Conservation (phyloP, 2,888 invertebrate genomes). For the Escarpia spicata region DNA sequence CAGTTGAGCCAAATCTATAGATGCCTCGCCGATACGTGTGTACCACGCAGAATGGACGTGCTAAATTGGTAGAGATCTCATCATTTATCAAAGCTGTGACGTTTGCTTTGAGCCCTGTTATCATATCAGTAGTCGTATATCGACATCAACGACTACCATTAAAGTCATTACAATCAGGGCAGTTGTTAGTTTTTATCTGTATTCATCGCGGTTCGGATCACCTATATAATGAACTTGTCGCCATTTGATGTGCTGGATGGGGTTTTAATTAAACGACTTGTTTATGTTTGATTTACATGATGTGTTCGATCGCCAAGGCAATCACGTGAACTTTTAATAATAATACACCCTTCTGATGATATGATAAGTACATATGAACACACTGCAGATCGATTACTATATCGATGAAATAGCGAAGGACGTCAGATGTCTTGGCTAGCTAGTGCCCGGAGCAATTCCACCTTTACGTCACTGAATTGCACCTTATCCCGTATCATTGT, state of each 20-base stretch:
- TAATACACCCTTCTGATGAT: background rate
- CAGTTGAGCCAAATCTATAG: background rate
- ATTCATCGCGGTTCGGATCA: background rate
- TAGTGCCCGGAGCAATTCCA: background rate
- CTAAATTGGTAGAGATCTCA: background rate
- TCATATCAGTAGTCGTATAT: conserved; percentile 4
- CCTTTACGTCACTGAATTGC: background rate
- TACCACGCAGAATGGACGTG: background rate
- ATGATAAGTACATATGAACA: background rate
- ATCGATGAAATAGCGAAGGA: background rate
- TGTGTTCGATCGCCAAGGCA: background rate
- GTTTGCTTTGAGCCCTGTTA: background rate
- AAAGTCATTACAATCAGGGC: background rate
- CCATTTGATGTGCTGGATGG: background rate
- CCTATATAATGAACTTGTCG: background rate
- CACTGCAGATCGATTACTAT: background rate
- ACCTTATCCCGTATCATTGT: background rate
- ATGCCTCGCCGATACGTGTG: background rate
- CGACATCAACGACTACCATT: background rate
- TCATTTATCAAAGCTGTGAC: background rate
- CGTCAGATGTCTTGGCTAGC: background rate
- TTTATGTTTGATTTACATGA: background rate
- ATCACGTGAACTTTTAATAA: background rate
- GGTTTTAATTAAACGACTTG: background rate
- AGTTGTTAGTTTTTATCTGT: background rate